Evolutionary conservation across 2,888 invertebrate species (phyloP).

Genomic region (Tetranychus truncatus): DNA sequence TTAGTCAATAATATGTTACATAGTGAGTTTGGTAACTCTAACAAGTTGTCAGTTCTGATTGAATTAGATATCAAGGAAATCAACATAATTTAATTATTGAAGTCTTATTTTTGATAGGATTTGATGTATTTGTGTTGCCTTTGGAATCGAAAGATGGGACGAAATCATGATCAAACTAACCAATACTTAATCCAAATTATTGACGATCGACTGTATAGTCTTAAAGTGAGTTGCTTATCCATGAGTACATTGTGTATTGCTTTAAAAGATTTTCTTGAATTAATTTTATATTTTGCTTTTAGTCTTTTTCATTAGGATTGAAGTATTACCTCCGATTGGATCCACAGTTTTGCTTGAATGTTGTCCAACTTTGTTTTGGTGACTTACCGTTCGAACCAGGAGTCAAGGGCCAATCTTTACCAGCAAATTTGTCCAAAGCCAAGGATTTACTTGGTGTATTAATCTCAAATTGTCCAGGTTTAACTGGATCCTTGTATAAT

Average conservation of each 20-base stretch:
- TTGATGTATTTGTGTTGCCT: slow-evolving; percentile 16
- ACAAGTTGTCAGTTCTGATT: not conserved
- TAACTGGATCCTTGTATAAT: slow-evolving; percentile 43
- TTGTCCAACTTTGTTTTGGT: slow-evolving; percentile 54
- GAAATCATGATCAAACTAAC: slow-evolving; percentile 12
- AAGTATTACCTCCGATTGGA: slow-evolving; percentile 55
- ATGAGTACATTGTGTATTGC: not conserved
- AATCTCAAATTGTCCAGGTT: slow-evolving; percentile 60
- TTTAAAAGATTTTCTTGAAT: not conserved
- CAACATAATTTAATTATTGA: not conserved
- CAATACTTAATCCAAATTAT: slow-evolving; percentile 18
- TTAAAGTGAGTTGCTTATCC: slow-evolving; percentile 13
- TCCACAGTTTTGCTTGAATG: slow-evolving; percentile 63
- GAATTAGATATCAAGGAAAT: not conserved
- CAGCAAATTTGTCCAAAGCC: slow-evolving; percentile 41
- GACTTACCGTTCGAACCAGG: slow-evolving; percentile 46
- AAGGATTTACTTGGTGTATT: slow-evolving; percentile 50
- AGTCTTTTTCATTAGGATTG: slow-evolving; percentile 49
- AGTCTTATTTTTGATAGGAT: not conserved
- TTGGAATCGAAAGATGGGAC: slow-evolving; percentile 5
- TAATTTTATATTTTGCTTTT: slow-evolving; percentile 2
- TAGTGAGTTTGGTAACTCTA: no score
- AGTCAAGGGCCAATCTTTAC: slow-evolving; percentile 38
- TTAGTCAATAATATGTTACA: no score
- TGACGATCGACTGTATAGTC: slow-evolving; percentile 2